Base-by-base conservation (phyloP, 1,140 invertebrate genomes). In the Manduca sexta region DNA sequence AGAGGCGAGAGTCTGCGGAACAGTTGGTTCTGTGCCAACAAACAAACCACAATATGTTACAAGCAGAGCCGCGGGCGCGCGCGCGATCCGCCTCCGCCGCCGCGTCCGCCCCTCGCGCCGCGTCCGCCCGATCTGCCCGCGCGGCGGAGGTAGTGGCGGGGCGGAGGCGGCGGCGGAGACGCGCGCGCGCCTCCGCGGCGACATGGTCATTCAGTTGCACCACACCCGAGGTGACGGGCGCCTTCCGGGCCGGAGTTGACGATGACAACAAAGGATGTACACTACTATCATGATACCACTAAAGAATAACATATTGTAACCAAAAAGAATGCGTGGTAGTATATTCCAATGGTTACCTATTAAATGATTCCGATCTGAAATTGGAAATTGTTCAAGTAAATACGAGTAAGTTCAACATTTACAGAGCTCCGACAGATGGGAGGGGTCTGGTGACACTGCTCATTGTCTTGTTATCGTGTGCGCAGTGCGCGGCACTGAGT, bases 341-440 rank as follows among this genome's bases (percentile, higher is more conserved):
- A 70, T 63, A 71, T 69, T 70, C 64, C 61, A 71, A 75, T 78
- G 74, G 77, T 87, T 87, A 87, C 84, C 83, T 84, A 86, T 76
- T 79, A 84, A 79, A 87, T 87, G 86, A 86, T 86, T 86, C 84
- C 84, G 84, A 87, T 87, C 82, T 87, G 83, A 86, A 87, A 86
- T 75, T 83, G 71, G 74, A 85, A 82, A 82, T 78, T 73, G 56
- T 64, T 65, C 62, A 86, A 82, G 84, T 80, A 71, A 85, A 84
- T 79, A 72, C 62, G 62, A 47, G 51, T 49, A 71, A 50, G 21
- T 8, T 26, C 4, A 26, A 26, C 21, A 26, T 26, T 26, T n/a
- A n/a, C n/a, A n/a, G n/a, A n/a, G n/a, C n/a, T n/a, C n/a, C n/a
- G n/a, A n/a, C n/a, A n/a, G n/a, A n/a, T n/a, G n/a, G n/a, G n/a